Conservation (phyloP, 2,888 invertebrate genomes). For the Notocelia uddmanniana region DNA sequence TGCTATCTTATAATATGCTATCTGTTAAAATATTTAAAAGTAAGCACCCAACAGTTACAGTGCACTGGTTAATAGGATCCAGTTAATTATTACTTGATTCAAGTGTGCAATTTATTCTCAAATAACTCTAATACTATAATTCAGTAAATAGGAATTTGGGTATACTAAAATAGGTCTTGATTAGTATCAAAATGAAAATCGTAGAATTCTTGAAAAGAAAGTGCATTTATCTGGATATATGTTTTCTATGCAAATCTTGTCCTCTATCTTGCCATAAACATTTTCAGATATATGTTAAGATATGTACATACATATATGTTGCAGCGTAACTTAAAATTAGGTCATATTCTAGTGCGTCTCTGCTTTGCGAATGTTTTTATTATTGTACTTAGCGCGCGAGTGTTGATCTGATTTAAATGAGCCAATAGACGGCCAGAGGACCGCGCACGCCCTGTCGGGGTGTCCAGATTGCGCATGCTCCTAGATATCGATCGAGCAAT, state of each 20-base stretch:
- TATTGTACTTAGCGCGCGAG: constrained; percentile 36
- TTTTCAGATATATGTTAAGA: no score
- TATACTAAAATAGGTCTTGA: not conserved
- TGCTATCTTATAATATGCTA: not conserved
- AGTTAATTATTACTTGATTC: constrained; percentile 3
- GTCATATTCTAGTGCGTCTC: not conserved
- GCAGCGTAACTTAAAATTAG: not conserved
- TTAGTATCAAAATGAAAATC: constrained; percentile 1
- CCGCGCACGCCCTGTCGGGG: constrained; percentile 12
- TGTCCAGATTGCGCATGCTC: constrained; percentile 26
- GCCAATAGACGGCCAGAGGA: not conserved
- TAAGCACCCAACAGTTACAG: not conserved
- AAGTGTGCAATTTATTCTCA: not conserved
- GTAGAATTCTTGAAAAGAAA: not conserved
- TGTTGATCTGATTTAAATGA: constrained; percentile 14
- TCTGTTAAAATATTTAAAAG: not conserved
- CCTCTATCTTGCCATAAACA: not conserved
- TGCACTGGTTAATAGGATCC: not conserved
- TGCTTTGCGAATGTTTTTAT: constrained; percentile 38
- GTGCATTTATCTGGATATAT: no score
- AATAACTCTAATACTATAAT: not conserved
- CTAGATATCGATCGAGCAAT: constrained; percentile 30
- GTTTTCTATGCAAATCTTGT: no score
- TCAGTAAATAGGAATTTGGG: not conserved
- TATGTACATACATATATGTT: not conserved